Conservation (phyloP, 2,888 invertebrate species). For the Petrolisthes cinctipes region DNA sequence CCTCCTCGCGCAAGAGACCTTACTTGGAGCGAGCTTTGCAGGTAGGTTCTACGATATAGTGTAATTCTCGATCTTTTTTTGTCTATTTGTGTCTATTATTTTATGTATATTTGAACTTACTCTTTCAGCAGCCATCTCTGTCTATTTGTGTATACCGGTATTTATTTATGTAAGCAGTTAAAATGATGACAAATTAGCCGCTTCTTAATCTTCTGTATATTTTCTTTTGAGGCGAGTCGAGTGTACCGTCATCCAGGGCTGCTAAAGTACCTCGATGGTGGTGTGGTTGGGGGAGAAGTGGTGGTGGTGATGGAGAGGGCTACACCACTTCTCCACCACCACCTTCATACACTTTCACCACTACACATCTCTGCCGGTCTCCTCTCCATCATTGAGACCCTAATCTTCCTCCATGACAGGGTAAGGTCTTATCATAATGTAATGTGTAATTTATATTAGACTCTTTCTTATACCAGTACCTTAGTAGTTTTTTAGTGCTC, state of each 20-base stretch:
- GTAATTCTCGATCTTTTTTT: neutral
- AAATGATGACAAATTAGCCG: too few relatives aligned
- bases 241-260: conserved; percentile 61
- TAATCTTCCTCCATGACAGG: conserved; percentile 61
- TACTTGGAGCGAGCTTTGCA: conserved; percentile 62
- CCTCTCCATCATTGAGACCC: conserved; percentile 56
- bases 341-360: conserved; percentile 47
- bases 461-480: too few relatives aligned
- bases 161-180: too few relatives aligned
- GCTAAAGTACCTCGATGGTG: conserved; percentile 57
- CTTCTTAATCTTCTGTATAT: too few relatives aligned
- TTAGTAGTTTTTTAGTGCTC: too few relatives aligned
- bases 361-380: conserved; percentile 60
- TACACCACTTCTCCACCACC: conserved; percentile 46
- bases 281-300: conserved; percentile 49
- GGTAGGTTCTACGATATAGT: conserved; percentile 13
- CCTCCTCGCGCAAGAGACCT: conserved; percentile 57
- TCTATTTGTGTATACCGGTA: neutral
- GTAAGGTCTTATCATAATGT: conserved; percentile 61
- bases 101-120: neutral
- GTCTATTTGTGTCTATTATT: neutral
- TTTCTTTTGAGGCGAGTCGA: conserved; percentile 47
- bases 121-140: neutral
- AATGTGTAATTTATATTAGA: too few relatives aligned
- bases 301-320: conserved; percentile 59